Evolutionary conservation across 2,113 vertebrate species (phyloP).

Genomic region (Meriones unguiculatus): DNA sequence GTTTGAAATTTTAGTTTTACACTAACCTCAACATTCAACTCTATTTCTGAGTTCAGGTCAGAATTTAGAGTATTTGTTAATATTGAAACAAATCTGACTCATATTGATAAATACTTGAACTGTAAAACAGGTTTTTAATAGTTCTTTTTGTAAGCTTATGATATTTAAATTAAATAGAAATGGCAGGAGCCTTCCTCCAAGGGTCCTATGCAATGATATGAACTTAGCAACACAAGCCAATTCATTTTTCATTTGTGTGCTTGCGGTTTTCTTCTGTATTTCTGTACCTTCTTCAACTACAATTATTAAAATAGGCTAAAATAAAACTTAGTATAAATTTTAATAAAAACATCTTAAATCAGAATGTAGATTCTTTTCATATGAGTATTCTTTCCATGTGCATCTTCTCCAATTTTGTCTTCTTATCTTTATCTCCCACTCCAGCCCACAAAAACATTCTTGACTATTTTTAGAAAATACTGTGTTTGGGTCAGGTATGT

Average conservation of each 20-base stretch:
- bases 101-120: slow-evolving; percentile 25
- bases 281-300: neutral
- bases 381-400: neutral
- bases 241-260: neutral
- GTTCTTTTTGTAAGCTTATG: slow-evolving; percentile 14
- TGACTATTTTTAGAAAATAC: neutral
- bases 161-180: slow-evolving; percentile 26
- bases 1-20: neutral
- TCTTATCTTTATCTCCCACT: neutral
- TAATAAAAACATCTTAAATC: neutral
- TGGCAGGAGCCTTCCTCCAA: slow-evolving; percentile 28
- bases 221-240: neutral
- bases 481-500: neutral
- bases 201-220: neutral
- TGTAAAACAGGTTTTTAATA: slow-evolving; percentile 54
- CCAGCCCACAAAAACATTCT: neutral
- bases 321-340: slow-evolving; percentile 27
- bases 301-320: slow-evolving; percentile 31
- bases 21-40: neutral
- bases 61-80: neutral
- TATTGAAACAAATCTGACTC: slow-evolving; percentile 40
- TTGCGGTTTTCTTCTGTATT: slow-evolving; percentile 21
- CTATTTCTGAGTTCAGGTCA: slow-evolving; percentile 38
- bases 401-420: neutral
- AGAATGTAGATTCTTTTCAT: neutral